phyloP scores from a whole-genome alignment of 2,888 invertebrate genomes.

The Coelogynopora nodosa region DNA sequence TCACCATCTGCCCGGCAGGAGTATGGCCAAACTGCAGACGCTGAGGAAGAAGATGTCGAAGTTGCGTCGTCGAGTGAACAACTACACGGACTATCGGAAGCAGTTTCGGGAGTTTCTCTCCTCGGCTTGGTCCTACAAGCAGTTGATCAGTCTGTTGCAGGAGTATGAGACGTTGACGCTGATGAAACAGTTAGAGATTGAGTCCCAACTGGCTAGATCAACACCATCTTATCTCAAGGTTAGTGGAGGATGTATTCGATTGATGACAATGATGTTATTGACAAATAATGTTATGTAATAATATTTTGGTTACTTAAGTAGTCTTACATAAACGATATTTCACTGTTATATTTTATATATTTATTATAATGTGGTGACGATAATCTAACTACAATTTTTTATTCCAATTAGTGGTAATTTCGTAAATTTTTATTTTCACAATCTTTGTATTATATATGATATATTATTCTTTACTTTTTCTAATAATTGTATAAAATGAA shows the following conservation, averaged over 20 bases:
- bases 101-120: constrained; percentile 18
- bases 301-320: too few species aligned
- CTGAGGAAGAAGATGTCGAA: constrained; percentile 29
- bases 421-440: too few species aligned
- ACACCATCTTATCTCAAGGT: constrained; percentile 3
- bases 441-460: too few species aligned
- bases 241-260: neutral
- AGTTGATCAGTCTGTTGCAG: constrained; percentile 4
- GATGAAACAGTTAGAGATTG: constrained; percentile 4
- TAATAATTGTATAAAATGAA: too few species aligned
- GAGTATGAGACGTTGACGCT: constrained; percentile 9
- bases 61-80: neutral
- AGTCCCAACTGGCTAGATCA: constrained; percentile 1
- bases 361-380: too few species aligned
- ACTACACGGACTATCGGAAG: constrained; percentile 13
- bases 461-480: too few species aligned
- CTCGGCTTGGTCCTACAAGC: constrained; percentile 6
- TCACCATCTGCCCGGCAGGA: neutral
- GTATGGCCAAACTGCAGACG: constrained; percentile 5
- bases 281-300: too few species aligned
- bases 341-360: too few species aligned
- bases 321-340: too few species aligned
- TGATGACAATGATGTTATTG: too few species aligned
- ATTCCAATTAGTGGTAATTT: too few species aligned
- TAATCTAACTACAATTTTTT: too few species aligned